These are phyloP conservation scores for Platanista minor DNA, from an alignment of 2,113 vertebrate genomes.

Conservation along the genomic window DNA sequence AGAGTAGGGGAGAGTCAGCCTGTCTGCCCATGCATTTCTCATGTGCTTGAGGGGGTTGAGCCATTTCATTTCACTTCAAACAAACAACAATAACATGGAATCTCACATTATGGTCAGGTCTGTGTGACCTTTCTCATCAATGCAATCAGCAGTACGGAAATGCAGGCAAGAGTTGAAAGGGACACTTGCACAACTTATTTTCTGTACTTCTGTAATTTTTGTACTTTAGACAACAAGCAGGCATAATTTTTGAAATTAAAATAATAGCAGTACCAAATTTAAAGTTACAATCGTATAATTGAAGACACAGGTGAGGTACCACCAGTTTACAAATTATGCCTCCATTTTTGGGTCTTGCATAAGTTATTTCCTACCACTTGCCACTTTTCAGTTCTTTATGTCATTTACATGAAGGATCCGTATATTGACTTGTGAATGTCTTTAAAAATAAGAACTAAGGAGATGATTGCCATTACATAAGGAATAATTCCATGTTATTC, in stretches of 20 bases:
- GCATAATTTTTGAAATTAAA: neutral
- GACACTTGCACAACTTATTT: neutral
- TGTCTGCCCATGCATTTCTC: neutral
- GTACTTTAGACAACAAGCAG: neutral
- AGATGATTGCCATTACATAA: neutral
- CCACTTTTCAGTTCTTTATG: neutral
- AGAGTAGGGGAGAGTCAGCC: neutral
- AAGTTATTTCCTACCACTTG: neutral
- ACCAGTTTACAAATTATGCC: neutral
- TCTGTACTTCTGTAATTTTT: neutral
- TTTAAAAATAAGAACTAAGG: neutral
- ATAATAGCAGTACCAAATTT: neutral
- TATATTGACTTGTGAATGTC: neutral
- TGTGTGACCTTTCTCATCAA: neutral
- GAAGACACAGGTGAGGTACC: neutral
- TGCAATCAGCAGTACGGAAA: neutral
- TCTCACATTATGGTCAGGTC: neutral
- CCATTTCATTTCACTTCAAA: neutral
- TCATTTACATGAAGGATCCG: neutral
- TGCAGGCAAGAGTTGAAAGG: neutral
- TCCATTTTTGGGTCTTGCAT: neutral
- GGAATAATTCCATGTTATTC: neutral
- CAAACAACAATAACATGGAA: neutral
- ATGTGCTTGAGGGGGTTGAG: neutral
- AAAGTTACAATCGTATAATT: neutral